Base-by-base conservation (phyloP, 2,113 vertebrate genomes). In the Numida meleagris region DNA sequence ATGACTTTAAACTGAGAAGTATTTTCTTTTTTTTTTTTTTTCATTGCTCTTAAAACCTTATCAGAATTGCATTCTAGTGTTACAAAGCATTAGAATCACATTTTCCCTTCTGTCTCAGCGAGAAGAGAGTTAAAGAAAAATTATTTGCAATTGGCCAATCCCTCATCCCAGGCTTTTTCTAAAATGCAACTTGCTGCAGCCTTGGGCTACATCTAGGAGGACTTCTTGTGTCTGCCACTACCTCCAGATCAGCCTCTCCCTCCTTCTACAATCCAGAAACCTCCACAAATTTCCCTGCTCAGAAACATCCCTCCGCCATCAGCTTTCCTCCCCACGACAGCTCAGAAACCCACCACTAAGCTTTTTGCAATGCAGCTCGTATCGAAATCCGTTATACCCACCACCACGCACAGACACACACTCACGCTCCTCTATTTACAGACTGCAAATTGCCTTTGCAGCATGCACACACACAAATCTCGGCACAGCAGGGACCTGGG, bases 201-300 rank as follows among this genome's bases (percentile, higher is more conserved):
- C 12, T 25, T 29, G 43, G 7, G n/a, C 62, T 42, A 16, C 42
- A 55, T 11, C 38, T 25, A 16, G 20, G 24, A 66, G 45, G 53
- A 14, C 31, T 45, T 31, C 0, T 12, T 18, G 61, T 75, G 62
- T 2, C 1, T 31, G 23, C 11, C 50, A 38, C 14, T 10, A 12
- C 29, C 15, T 59, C 40, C 79, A 50, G 50, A 63, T 61, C 6
- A 89, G 43, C 38, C 33, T 78, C 43, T 23, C 12, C 55, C 38
- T 42, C 55, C 72, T 48, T 78, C 10, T 12, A 7, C 58, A 19
- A 12, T 43, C n/a, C 71, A 77, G 89, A 94, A 92, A 55, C 55
- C 55, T 80, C 78, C 79, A 36, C 59, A 58, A 62, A 73, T 63
- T 70, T 66, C 79, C 71, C 74, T 76, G 59, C 62, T 89, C 33